Base-by-base conservation (phyloP, 30 jellyfish, hydroid and myxozoan genomes). In the Turritopsis rubra region DNA sequence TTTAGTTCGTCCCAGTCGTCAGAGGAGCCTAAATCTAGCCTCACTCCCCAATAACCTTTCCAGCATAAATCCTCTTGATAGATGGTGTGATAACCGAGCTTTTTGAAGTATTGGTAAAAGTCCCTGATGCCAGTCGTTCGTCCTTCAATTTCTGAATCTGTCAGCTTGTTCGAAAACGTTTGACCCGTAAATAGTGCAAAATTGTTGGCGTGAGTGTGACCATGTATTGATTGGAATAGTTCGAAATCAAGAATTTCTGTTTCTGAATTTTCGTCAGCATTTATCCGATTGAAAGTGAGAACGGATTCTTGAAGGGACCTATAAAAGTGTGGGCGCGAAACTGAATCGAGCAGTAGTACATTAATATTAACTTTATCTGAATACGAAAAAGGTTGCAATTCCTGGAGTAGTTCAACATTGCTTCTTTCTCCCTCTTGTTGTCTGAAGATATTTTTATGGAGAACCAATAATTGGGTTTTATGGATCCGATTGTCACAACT, bases 51-150 rank as follows among this genome's bases (percentile, higher is more conserved):
- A 90, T 85, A 71, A 17, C 60, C 65, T 72, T 71, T 66, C 99
- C 99, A 93, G 52, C 99, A 93, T n/a, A 88, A 73, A 74, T 93
- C 99, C 68, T 93, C 99, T 66, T 88, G 96, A 79, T 66, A 82
- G 85, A 83, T 28, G 16, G 94, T 93, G 16, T 88, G 89, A 77
- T 88, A 93, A 13, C 97, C 99, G 19, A 54, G 60, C 16, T 71
- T 81, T 79, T 85, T 83, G 28, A 88, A 60, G 16, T 1, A 26
- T 1, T 80, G 80, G 54, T 52, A 79, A 78, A 93, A 71, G 26
- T 78, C 71, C 5, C 31, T 86, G 13, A 80, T 68, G 25, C 96
- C 94, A 4, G 86, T 84, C 13, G 71, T 68, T 16, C 65, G 29
- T 19, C 80, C 71, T 77, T 88, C 97, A 81, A 73, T 89, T 81